Base-by-base conservation (phyloP, 2,797 vertebrate species). In the Coreius guichenoti region DNA sequence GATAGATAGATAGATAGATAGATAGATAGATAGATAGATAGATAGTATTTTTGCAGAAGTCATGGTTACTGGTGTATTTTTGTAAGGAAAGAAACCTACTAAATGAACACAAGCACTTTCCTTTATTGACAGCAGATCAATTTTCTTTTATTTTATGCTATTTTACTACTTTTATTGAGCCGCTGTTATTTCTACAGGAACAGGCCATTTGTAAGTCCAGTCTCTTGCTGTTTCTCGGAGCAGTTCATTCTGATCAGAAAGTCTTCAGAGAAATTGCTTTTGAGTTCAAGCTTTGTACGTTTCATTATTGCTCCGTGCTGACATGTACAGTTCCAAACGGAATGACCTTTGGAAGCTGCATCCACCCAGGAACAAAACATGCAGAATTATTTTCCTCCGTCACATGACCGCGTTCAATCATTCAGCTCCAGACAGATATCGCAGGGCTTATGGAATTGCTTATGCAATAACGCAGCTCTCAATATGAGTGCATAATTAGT, bases 151-250 rank as follows among this genome's bases (percentile, higher is more conserved):
- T 74, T 86, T 86, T 85, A 43, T 87, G 73, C 72, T 75, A 69
- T 85, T 84, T 81, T 81, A 14, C 47, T 47, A 67, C 84, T 86
- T 77, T 73, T 33, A 65, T 88, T 79, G 80, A 88, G 73, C 88
- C 73, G 36, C 49, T 73, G 86, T 85, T 89, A 83, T 86, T 85
- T 79, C 82, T 58, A 29, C 86, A 90, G 82, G 69, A 80, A 85
- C 80, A 85, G 77, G 77, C 67, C 82, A 81, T 86, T 87, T 86
- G 63, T 65, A 87, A 88, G 88, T 80, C 47, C 51, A 89, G 86
- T 87, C 31, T 9, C 45, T 68, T 13, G 75, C 54, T 63, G 77
- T 85, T 49, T 86, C 69, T 79, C 39, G 13, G 54, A 86, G 14
- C 51, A 19, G 70, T 54, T 39, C 54, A 82, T 51, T 78, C 73